Evolutionary conservation across 2,797 vertebrate species (phyloP).

Genomic region (Catharus ustulatus): DNA sequence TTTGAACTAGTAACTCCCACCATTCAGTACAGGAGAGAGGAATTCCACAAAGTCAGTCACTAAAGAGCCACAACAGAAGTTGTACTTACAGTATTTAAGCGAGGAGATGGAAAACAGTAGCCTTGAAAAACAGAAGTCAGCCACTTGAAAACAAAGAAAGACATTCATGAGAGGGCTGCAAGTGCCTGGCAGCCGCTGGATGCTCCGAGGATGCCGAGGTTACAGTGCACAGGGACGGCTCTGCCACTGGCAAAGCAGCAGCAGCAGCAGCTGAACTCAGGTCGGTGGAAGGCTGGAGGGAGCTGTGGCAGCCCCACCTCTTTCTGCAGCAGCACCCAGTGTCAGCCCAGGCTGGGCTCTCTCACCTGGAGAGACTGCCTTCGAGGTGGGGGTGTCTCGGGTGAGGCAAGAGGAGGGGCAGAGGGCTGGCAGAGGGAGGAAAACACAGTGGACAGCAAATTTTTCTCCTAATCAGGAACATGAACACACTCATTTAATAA

Average conservation of each 20-base stretch:
- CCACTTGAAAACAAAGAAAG: background rate
- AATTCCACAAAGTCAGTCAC: background rate
- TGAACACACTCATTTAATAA: background rate
- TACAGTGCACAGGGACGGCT: background rate
- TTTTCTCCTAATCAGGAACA: background rate
- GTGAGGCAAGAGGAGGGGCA: background rate
- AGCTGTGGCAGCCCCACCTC: slow-evolving; percentile 55
- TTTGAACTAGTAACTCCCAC: background rate
- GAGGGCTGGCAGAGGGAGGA: background rate
- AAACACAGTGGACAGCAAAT: background rate
- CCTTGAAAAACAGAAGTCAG: background rate
- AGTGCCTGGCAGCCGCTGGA: background rate
- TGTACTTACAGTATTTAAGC: slow-evolving; percentile 49
- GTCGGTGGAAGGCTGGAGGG: background rate
- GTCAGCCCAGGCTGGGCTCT: background rate
- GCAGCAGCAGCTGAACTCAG: background rate
- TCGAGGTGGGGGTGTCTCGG: accelerated
- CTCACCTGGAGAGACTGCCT: background rate
- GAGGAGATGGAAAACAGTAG: background rate
- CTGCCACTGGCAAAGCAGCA: background rate
- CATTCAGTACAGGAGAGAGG: background rate
- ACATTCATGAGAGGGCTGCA: background rate
- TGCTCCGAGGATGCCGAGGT: background rate
- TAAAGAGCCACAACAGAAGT: background rate
- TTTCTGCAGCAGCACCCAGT: background rate